phyloP scores from a whole-genome alignment of 2,888 invertebrate genomes.

The Marronus borbonicus region DNA sequence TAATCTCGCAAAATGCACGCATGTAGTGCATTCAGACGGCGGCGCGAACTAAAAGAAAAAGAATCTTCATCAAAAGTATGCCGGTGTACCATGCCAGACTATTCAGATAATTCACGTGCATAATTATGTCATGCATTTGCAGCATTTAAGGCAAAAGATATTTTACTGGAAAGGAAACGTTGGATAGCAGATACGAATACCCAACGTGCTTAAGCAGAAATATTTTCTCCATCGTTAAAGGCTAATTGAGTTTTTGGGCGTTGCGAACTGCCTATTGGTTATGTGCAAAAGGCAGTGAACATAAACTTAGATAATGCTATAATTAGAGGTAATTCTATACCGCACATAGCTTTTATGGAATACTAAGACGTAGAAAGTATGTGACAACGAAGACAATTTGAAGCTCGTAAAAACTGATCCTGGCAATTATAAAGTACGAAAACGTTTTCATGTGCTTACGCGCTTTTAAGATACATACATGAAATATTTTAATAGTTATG shows the following conservation, averaged over 20 bases:
- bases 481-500: too few species aligned
- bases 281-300: background rate
- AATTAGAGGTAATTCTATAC: too few species aligned
- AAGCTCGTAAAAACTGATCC: too few species aligned
- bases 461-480: too few species aligned
- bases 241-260: too few species aligned
- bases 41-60: slow-evolving; percentile 17
- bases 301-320: too few species aligned
- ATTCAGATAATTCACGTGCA: slow-evolving; percentile 46
- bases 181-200: slow-evolving; percentile 2
- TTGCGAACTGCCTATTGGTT: background rate
- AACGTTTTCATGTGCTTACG: too few species aligned
- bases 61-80: slow-evolving; percentile 6
- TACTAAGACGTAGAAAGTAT: too few species aligned
- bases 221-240: too few species aligned
- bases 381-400: too few species aligned
- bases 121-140: slow-evolving; percentile 43
- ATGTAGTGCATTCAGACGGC: slow-evolving; percentile 5
- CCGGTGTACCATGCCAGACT: slow-evolving; percentile 2
- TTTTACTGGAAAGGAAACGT: slow-evolving; percentile 39
- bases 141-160: slow-evolving; percentile 36
- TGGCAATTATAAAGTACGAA: too few species aligned
- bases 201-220: background rate
- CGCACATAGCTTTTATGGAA: too few species aligned
- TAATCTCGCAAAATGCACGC: slow-evolving; percentile 14